Evolutionary conservation across 1,140 invertebrate genomes (phyloP).

Genomic region (Drosophila takahashii): DNA sequence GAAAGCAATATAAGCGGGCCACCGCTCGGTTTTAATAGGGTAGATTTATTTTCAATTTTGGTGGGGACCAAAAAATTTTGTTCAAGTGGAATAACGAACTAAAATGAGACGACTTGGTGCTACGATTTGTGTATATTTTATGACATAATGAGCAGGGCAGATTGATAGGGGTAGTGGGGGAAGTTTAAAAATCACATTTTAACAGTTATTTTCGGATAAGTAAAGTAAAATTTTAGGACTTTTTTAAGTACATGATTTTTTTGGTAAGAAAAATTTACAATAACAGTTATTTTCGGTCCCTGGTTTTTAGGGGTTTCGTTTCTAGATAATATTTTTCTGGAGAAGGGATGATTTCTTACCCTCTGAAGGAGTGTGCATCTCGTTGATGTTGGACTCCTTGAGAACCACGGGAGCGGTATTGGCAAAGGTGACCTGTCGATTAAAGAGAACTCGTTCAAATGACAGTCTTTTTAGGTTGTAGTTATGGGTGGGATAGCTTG

Average conservation of each 20-base stretch:
- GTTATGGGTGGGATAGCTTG: background rate
- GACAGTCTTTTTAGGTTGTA: background rate
- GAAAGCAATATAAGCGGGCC: constrained; percentile 13
- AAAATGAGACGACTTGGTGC: constrained; percentile 11
- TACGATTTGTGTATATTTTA: background rate
- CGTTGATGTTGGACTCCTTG: constrained; percentile 40
- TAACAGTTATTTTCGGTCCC: no score
- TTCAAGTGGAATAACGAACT: constrained; percentile 4
- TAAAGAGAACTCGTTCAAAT: constrained; percentile 39
- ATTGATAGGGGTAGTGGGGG: background rate
- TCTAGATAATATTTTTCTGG: background rate
- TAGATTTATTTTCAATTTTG: constrained; percentile 29
- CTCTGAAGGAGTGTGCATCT: constrained; percentile 59
- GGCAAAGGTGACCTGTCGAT: constrained; percentile 76
- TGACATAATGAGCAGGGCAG: constrained; percentile 13
- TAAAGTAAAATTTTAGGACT: no score
- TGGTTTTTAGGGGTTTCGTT: background rate
- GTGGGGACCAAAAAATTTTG: constrained; percentile 22
- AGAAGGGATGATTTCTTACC: constrained; percentile 16
- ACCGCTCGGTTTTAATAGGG: background rate
- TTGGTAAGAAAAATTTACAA: no score
- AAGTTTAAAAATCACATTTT: no score
- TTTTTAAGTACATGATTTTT: no score
- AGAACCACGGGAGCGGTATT: constrained; percentile 60
- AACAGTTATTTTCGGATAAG: no score